Evolutionary conservation across 2,797 vertebrate species (phyloP).

Genomic region (Acomys russatus): DNA sequence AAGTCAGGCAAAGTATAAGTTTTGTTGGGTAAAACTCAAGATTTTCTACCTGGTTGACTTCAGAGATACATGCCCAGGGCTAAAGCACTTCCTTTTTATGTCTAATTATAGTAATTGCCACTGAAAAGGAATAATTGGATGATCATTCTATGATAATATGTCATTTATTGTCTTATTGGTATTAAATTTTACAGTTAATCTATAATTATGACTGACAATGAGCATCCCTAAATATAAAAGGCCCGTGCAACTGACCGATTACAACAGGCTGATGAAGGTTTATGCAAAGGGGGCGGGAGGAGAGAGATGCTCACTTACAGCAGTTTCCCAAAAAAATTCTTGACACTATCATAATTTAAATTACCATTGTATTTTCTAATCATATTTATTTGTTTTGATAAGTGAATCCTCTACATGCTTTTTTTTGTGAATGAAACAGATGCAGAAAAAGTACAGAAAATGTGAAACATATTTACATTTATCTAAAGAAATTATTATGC

Average conservation of each 20-base stretch:
- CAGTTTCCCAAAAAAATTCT: conserved; percentile 20
- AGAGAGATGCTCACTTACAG: background rate
- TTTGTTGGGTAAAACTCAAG: background rate
- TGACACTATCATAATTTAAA: background rate
- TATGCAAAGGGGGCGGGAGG: background rate
- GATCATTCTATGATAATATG: conserved; percentile 1
- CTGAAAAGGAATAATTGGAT: background rate
- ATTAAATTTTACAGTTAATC: conserved; percentile 45
- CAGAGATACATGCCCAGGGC: background rate
- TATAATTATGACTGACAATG: conserved; percentile 1
- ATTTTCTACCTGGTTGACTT: background rate
- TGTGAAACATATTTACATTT: background rate
- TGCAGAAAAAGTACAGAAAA: background rate
- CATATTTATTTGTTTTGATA: conserved; percentile 25
- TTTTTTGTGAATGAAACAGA: conserved; percentile 11
- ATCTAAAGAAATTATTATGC: background rate
- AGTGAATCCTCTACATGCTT: conserved; percentile 12
- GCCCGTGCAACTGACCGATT: background rate
- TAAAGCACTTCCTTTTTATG: background rate
- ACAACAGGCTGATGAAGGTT: background rate
- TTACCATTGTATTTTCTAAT: background rate
- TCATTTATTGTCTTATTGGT: background rate
- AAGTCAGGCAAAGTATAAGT: background rate
- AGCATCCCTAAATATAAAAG: background rate
- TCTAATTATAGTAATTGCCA: background rate